Percentiles rank a stretch among this genome's conserved stretches.
These are phyloP conservation scores for Enoplosus armatus DNA, from an alignment of 2,797 vertebrate genomes.

Conservation along the genomic window DNA sequence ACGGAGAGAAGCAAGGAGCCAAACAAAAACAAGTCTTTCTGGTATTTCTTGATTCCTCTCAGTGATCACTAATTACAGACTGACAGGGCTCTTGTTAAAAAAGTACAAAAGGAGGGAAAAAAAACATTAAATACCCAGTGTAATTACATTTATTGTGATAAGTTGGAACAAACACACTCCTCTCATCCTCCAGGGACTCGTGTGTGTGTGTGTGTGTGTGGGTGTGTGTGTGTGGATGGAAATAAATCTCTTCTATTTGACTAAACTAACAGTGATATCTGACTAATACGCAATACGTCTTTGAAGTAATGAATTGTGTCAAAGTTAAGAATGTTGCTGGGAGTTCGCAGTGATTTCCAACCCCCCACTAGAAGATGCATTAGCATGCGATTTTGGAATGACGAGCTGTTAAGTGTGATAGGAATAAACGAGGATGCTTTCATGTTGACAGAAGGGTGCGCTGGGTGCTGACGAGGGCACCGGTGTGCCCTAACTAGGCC, in stretches of 20 bases:
- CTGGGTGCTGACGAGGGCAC: conserved; percentile 21
- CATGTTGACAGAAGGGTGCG: conserved; percentile 27
- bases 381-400: conserved; percentile 13
- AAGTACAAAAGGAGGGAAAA: conserved; percentile 55
- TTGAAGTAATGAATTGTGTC: conserved; percentile 50
- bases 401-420: not conserved
- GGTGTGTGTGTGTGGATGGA: conserved; percentile 8
- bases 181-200: conserved; percentile 47
- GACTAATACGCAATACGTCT: conserved; percentile 34
- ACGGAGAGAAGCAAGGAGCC: conserved; percentile 34
- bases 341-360: conserved; percentile 28
- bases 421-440: conserved; percentile 29
- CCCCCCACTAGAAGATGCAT: not conserved
- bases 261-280: conserved; percentile 55
- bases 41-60: conserved; percentile 60
- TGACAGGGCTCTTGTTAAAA: conserved; percentile 68
- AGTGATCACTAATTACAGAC: conserved; percentile 83
- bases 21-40: conserved; percentile 77
- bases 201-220: not conserved
- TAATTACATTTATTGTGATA: conserved; percentile 79
- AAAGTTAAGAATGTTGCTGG: conserved; percentile 24
- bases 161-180: conserved; percentile 60
- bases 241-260: conserved; percentile 61
- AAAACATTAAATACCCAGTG: conserved; percentile 70
- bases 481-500: conserved; percentile 34